Evolutionary conservation across 2,113 vertebrate species (phyloP).

Genomic region (Ginglymostoma cirratum): DNA sequence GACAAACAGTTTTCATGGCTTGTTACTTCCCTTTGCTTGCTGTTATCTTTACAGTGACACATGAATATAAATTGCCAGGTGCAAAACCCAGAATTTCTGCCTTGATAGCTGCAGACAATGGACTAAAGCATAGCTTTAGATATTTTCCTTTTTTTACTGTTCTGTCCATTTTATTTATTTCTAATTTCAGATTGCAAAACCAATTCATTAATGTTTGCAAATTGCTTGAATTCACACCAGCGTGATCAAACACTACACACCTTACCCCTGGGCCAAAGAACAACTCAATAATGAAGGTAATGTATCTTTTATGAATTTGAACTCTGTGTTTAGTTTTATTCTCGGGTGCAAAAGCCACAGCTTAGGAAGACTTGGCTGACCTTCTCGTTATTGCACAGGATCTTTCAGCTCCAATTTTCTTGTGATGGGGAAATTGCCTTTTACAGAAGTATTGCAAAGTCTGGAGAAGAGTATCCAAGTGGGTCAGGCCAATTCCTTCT

Average conservation of each 20-base stretch:
- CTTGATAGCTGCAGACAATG: not conserved
- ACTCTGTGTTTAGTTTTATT: not conserved
- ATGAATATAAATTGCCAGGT: conserved; percentile 19
- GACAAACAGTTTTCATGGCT: conserved; percentile 10
- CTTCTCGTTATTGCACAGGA: not conserved
- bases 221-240: not conserved
- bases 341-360: not conserved
- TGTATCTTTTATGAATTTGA: not conserved
- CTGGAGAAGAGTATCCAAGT: not conserved
- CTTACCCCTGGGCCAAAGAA: not conserved
- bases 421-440: not conserved
- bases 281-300: not conserved
- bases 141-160: not conserved
- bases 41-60: not conserved
- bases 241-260: not conserved
- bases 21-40: not conserved
- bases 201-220: not conserved
- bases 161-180: not conserved
- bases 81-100: not conserved
- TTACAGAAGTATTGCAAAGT: not conserved
- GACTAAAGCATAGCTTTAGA: not conserved
- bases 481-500: no score
- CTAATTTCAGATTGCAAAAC: not conserved
- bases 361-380: no score
- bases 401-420: not conserved